Percentiles rank a stretch among this genome's conserved stretches.
Evolutionary conservation across 1,140 invertebrate genomes (phyloP).

Genomic region (Drosophila neocordata): DNA sequence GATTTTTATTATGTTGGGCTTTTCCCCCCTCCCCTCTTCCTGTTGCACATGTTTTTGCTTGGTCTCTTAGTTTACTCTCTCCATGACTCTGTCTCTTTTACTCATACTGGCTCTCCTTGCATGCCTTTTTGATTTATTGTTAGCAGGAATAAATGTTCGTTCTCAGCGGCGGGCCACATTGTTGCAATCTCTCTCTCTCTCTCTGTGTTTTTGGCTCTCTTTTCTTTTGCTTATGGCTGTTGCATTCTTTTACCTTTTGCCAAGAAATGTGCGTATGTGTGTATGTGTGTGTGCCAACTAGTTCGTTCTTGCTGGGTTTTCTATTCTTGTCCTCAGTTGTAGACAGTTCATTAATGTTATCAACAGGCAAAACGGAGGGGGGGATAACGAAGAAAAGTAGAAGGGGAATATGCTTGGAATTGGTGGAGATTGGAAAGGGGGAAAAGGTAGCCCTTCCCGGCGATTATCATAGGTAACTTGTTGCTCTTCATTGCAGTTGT

Average conservation of each 20-base stretch:
- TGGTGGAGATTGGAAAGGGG: not conserved
- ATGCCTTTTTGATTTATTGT: constrained; percentile 69
- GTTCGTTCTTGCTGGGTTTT: constrained; percentile 34
- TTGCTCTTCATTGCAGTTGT: not conserved
- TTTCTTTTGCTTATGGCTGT: constrained; percentile 46
- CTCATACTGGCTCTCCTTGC: constrained; percentile 11
- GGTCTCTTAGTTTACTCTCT: constrained; percentile 12
- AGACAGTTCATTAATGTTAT: constrained; percentile 79
- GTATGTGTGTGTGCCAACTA: constrained; percentile 27
- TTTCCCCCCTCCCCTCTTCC: constrained; percentile 42
- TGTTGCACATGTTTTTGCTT: constrained; percentile 37
- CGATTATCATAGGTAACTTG: not conserved
- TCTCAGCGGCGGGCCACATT: constrained; percentile 25
- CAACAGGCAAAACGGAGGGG: constrained; percentile 41
- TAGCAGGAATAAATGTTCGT: constrained; percentile 57
- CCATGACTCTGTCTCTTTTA: constrained; percentile 21
- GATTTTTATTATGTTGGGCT: constrained; percentile 77
- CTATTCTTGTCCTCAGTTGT: constrained; percentile 70
- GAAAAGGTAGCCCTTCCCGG: not conserved
- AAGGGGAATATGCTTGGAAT: constrained; percentile 27
- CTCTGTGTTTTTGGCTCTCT: constrained; percentile 14
- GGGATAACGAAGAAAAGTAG: constrained; percentile 1
- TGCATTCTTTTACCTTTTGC: constrained; percentile 72
- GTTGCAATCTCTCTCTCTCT: constrained; percentile 17
- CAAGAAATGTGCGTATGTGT: constrained; percentile 66